Evolutionary conservation across 2,888 invertebrate species (phyloP), one percentile per base, ranked within the genome.

Genomic region (Agonopterix heracliana): DNA sequence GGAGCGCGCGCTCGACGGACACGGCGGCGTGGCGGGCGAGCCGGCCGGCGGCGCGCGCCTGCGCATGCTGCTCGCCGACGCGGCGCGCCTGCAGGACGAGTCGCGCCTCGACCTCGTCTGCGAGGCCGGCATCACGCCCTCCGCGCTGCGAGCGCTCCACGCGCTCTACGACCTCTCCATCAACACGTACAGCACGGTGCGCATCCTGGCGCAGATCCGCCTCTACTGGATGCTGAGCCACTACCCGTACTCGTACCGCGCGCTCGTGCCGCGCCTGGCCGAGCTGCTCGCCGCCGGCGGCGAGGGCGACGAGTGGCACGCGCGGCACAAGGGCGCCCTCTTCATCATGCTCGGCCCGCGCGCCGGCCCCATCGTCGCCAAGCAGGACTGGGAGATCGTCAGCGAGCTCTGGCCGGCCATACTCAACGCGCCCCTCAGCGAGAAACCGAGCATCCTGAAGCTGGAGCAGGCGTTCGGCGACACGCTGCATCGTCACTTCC

Each of bases 371-470:
- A 78, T 96, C 7, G 78, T 93, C 1, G 90, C 92, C 9, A 91
- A 93, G 62, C 92, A 93, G 55, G 93, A 95, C 71, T 98, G 96
- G 96, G 86, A 91, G 7, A 90, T 92, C 3, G 84, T 94, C 12
- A 78, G 89, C 40, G 81, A 90, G 26, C 74, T 97, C 0, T 97
- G 97, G 96, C 94, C 96, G 0, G 92, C 94, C 1, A 70, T 98
- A 13, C 86, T 96, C 0, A 89, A 90, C 50, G 93, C 96, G 0
- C 93, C 93, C 54, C 93, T 95, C 45, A 96, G 96, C 2, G 97
- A 98, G 69, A 97, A 97, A 71, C 93, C 93, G 1, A 94, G 94
- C 41, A 93, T 96, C 47, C 91, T 95, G 45, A 83, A 81, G 85
- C 88, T 92, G 52, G 91, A 92, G 55, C 90, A 91, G 56, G 78